Conservation (phyloP, 2,113 vertebrate genomes). For the Asarcornis scutulata region DNA sequence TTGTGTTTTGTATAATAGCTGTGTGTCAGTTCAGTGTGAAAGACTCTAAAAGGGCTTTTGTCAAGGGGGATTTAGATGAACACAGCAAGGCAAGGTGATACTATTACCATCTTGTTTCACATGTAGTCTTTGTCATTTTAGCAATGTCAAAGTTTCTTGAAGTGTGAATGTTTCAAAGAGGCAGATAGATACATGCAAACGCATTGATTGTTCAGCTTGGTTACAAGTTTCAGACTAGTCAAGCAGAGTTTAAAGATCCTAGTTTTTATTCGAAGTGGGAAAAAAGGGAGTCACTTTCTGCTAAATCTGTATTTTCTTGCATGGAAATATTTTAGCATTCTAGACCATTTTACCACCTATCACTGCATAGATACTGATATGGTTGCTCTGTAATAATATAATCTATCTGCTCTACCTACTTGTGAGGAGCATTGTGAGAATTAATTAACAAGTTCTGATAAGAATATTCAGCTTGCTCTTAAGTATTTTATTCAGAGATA, state of each 20-base stretch:
- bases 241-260: background rate
- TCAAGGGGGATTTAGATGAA: constrained; percentile 20
- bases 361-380: background rate
- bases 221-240: background rate
- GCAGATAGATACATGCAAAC: background rate
- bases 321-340: background rate
- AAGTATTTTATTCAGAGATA: background rate
- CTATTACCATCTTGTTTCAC: background rate
- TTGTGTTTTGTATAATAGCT: constrained; percentile 22
- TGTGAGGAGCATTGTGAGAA: background rate
- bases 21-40: background rate
- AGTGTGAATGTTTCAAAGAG: background rate
- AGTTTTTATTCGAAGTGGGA: background rate
- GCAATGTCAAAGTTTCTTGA: background rate
- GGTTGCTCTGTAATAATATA: background rate
- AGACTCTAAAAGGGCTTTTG: constrained; percentile 22
- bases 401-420: constrained; percentile 3
- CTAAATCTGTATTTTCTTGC: background rate
- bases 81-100: background rate
- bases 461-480: background rate
- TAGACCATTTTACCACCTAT: background rate
- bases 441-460: constrained; percentile 45
- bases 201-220: background rate
- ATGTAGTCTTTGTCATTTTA: constrained; percentile 30
- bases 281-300: background rate